Percentiles rank a stretch among this genome's conserved stretches.
phyloP scores from a whole-genome alignment of 2,888 invertebrate species.

The Apomyelois bistriatella region DNA sequence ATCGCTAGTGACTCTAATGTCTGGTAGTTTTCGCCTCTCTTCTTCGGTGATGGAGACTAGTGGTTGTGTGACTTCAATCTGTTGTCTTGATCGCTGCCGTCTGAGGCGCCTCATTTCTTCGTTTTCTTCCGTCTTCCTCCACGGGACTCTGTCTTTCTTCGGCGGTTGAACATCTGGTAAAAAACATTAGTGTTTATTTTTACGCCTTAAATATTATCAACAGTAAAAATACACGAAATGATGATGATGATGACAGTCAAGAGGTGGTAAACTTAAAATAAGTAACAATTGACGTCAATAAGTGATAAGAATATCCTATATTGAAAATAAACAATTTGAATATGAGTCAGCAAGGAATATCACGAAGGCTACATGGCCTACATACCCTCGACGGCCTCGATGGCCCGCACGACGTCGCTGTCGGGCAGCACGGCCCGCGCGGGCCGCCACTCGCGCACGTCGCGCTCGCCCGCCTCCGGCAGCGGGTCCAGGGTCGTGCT shows the following conservation, averaged over 20 bases:
- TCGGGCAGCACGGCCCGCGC: constrained; percentile 88
- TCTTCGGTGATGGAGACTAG: constrained; percentile 82
- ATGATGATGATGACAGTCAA: too few relatives aligned
- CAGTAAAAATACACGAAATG: too few relatives aligned
- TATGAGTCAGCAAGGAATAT: too few relatives aligned
- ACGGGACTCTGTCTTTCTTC: constrained; percentile 88
- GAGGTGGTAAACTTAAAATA: too few relatives aligned
- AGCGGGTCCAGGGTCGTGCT: constrained; percentile 85
- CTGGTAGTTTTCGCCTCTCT: constrained; percentile 78
- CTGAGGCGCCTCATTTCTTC: constrained; percentile 81
- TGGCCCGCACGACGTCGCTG: constrained; percentile 90
- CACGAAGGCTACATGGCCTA: too few relatives aligned
- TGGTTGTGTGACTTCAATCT: constrained; percentile 56
- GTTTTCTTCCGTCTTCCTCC: constrained; percentile 87
- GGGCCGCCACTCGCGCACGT: constrained; percentile 85
- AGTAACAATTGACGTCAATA: too few relatives aligned
- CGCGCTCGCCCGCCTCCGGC: constrained; percentile 83
- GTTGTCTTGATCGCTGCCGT: constrained; percentile 78
- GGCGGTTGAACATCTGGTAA: constrained; percentile 84
- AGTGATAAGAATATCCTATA: too few relatives aligned
- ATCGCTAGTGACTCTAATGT: constrained; percentile 59
- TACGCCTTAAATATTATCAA: too few relatives aligned
- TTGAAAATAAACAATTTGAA: too few relatives aligned
- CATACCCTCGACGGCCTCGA: constrained; percentile 92
- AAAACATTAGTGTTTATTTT: not conserved